Base-by-base conservation (phyloP, 2,888 invertebrate genomes). In the Dione vanillae region DNA sequence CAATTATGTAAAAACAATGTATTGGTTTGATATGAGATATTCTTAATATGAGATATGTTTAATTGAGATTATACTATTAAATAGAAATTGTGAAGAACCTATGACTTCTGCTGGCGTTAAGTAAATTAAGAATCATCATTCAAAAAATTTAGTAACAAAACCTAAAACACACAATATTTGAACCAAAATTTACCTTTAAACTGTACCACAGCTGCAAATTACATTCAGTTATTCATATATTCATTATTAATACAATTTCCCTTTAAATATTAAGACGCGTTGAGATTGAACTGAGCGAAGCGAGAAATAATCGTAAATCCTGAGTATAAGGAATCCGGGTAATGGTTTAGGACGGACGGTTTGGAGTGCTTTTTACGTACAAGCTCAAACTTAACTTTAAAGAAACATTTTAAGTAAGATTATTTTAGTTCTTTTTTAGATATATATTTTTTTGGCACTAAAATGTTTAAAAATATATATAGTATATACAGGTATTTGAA, bases 221-320 rank as follows among this genome's bases (percentile, higher is more conserved):
- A 43, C 43, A 20, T n/a, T 43, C 20, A 43, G 19, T 59, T 59
- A 27, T 59, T 27, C 43, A 43, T 43, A 59, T 59, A 59, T 61
- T 45, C 43, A 61, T 61, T 45, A 35, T 51, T 61, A 67, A 58
- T 20, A 20, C 40, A 52, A 52, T 59, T 67, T 43, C 35, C 85
- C 88, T 86, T 87, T 89, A 89, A 90, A 87, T 85, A 88, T 88
- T 88, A 87, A 88, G 85, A 78, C 83, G 75, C 87, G 92, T 91
- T 92, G 91, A 91, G 92, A 92, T 93, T 93, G 92, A 92, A 90
- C 88, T 86, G 86, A 86, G 87, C 85, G 88, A 83, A 86, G 87
- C 83, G 84, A 88, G 88, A 89, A 88, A 94, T 94, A 93, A 94
- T 89, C 93, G 90, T 94, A 94, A 94, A 93, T 94, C 90, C 90